These are phyloP conservation scores for Penaeus indicus DNA, from an alignment of 1,140 invertebrate species.

Conservation along the genomic window DNA sequence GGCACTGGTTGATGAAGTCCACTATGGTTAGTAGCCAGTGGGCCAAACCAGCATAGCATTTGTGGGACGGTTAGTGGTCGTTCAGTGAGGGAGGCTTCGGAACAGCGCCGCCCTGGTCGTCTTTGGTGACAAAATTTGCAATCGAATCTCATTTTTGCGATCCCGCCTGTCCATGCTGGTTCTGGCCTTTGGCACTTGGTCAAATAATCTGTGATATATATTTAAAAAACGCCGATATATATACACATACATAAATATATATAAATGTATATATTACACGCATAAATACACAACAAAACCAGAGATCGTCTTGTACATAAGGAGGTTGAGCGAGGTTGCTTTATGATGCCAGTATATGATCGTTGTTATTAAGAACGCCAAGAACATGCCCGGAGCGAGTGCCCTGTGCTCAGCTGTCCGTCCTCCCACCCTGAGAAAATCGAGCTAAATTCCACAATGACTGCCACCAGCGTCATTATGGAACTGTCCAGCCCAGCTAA, in stretches of 20 bases:
- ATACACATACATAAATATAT: no score
- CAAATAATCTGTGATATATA: conserved; percentile 47
- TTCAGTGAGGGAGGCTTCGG: conserved; percentile 1
- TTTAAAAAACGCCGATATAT: not conserved
- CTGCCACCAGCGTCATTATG: conserved; percentile 58
- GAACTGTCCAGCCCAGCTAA: conserved; percentile 53
- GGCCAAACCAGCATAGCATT: conserved; percentile 60
- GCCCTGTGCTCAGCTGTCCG: not conserved
- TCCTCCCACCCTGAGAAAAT: not conserved
- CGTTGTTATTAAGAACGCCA: no score
- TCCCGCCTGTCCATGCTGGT: not conserved
- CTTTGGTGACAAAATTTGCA: not conserved
- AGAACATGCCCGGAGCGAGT: no score
- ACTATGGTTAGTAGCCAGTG: conserved; percentile 62
- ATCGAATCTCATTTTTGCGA: conserved; percentile 10
- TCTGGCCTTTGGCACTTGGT: conserved; percentile 47
- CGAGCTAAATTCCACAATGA: conserved; percentile 38
- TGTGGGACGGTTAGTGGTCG: conserved; percentile 39
- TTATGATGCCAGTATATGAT: no score
- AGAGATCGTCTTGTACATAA: no score
- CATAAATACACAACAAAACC: no score
- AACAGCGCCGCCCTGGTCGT: not conserved
- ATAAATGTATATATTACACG: no score
- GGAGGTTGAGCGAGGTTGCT: no score
- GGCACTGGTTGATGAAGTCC: conserved; percentile 59